phyloP scores from a whole-genome alignment of 2,797 vertebrate species.

The Manis javanica region DNA sequence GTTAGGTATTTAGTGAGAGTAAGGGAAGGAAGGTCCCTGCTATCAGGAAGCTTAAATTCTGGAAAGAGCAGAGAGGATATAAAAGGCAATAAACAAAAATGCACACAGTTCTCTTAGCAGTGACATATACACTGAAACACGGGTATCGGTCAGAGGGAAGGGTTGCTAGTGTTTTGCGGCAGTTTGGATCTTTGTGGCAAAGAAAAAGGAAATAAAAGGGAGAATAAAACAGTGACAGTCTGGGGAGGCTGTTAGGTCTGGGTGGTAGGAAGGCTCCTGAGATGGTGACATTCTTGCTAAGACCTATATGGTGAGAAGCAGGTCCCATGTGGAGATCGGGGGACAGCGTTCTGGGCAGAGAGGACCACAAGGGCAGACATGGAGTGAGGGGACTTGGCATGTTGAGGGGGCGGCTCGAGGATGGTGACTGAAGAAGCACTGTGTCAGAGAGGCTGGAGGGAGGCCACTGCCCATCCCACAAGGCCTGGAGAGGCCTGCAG shows the following conservation, averaged over 20 bases:
- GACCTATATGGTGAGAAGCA: not conserved
- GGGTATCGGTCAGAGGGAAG: too few species aligned
- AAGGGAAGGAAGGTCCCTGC: not conserved
- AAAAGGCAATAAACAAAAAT: not conserved
- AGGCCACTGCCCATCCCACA: not conserved
- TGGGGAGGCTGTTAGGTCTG: too few species aligned
- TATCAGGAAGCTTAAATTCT: not conserved
- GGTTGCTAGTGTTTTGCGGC: too few species aligned
- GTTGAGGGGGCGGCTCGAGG: not conserved
- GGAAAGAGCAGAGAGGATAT: not conserved
- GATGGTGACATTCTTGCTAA: not conserved
- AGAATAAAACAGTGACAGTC: not conserved
- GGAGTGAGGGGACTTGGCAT: not conserved
- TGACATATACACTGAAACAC: not conserved
- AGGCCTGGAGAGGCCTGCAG: not conserved
- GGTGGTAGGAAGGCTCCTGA: not conserved
- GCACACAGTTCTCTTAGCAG: not conserved
- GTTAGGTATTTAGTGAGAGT: not conserved
- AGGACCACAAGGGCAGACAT: not conserved
- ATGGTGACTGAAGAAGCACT: not conserved
- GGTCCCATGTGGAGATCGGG: accelerated
- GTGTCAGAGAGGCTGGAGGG: not conserved
- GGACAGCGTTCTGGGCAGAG: not conserved
- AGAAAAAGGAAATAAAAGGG: not conserved
- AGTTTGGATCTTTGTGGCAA: too few species aligned